phyloP scores from a whole-genome alignment of 2,113 vertebrate genomes.

The Gopherus flavomarginatus region DNA sequence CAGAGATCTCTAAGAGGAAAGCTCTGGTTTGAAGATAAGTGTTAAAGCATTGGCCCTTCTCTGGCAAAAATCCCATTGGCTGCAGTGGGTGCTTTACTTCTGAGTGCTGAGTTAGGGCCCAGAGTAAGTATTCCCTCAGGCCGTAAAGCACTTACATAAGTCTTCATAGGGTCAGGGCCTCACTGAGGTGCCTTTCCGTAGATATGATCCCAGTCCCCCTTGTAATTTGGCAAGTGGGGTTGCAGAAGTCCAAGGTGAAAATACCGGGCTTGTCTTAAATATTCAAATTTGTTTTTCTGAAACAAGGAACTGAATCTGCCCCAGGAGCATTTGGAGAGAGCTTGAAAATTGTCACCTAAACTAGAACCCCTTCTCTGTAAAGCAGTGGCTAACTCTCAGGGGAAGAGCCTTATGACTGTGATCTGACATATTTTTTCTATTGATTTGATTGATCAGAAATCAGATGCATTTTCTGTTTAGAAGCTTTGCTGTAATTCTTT shows the following conservation, averaged over 20 bases:
- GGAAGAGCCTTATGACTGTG: not conserved
- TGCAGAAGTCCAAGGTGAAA: not conserved
- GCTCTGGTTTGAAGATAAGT: constrained; percentile 58
- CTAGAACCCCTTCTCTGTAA: not conserved
- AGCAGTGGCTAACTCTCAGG: not conserved
- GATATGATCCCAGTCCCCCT: not conserved
- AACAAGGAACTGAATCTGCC: not conserved
- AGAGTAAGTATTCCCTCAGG: fast-evolving
- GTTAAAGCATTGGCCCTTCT: constrained; percentile 38
- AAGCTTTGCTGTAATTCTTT: not conserved
- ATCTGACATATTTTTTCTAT: not conserved
- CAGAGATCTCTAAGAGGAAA: constrained; percentile 5
- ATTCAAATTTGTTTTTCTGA: not conserved
- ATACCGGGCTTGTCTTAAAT: constrained; percentile 6
- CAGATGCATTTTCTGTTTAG: constrained; percentile 2
- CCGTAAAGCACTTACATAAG: not conserved
- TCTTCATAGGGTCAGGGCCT: constrained; percentile 20
- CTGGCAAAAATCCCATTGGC: not conserved
- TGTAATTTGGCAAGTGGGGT: constrained; percentile 4
- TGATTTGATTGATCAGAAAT: not conserved
- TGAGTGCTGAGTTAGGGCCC: not conserved
- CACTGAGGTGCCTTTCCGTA: not conserved
- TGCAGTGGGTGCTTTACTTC: not conserved
- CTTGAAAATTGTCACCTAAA: not conserved
- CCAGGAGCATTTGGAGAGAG: not conserved